A percentile compares a stretch with the other conserved stretches of the same genome.
Evolutionary conservation across 2,113 vertebrate species (phyloP).

Genomic region (Pionites leucogaster): DNA sequence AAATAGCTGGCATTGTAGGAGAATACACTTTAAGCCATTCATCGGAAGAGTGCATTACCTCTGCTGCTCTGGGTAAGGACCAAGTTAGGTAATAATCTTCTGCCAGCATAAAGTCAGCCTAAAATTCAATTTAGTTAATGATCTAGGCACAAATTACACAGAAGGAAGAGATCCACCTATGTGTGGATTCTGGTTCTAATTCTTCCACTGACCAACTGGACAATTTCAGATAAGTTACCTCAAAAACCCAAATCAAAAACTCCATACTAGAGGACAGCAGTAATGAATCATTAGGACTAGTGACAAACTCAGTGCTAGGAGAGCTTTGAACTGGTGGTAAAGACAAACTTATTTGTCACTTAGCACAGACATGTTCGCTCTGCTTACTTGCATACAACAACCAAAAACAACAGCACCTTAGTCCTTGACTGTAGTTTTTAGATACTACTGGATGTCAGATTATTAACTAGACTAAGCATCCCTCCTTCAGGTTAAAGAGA

Average conservation of each 20-base stretch:
- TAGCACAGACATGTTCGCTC: neutral
- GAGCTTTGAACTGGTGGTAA: neutral
- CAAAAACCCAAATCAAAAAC: neutral
- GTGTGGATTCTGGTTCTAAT: neutral
- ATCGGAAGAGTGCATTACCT: neutral
- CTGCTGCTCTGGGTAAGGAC: neutral
- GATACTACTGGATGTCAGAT: neutral
- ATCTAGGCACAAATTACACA: neutral
- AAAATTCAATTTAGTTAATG: neutral
- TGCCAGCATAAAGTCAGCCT: neutral
- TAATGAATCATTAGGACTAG: neutral
- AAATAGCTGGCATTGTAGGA: neutral
- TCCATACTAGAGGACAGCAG: neutral
- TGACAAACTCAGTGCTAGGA: neutral
- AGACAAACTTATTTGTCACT: neutral
- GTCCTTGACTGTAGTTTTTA: neutral
- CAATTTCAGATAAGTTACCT: neutral
- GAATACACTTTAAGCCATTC: neutral
- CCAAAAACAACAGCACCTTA: neutral
- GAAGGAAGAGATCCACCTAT: neutral
- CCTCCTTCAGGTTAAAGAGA: neutral
- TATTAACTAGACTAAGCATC: neutral
- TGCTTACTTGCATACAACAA: neutral
- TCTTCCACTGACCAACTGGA: neutral
- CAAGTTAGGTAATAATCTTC: neutral